These are phyloP conservation scores for Aspidiotus destructor DNA, from an alignment of 2,888 invertebrate species.

Conservation along the genomic window DNA sequence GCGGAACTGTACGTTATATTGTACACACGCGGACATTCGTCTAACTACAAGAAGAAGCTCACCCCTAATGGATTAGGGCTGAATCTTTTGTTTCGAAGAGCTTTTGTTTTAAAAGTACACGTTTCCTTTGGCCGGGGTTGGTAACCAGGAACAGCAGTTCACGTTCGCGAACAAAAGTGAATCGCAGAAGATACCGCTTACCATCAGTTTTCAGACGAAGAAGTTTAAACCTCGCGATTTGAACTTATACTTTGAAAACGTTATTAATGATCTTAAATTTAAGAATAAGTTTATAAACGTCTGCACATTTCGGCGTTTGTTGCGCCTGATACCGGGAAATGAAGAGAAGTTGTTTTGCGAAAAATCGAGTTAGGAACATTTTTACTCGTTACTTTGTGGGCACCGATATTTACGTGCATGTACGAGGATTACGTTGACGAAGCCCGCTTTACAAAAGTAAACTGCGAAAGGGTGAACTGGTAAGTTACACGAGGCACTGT, in stretches of 20 bases:
- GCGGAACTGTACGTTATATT: not conserved
- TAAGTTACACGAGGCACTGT: too few species aligned
- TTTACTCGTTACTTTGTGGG: too few species aligned
- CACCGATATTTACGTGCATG: too few species aligned
- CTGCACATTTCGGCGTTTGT: not conserved
- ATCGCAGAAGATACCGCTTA: too few species aligned
- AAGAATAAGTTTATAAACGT: conserved; percentile 1
- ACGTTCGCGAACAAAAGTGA: not conserved
- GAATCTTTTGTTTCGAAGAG: conserved; percentile 31
- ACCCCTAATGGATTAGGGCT: conserved; percentile 29
- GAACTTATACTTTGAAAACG: conserved; percentile 24
- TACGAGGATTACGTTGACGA: too few species aligned
- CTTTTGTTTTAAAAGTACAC: conserved; percentile 33
- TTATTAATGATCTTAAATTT: conserved; percentile 31
- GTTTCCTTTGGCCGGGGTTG: conserved; percentile 26
- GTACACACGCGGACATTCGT: not conserved
- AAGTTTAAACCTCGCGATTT: conserved; percentile 32
- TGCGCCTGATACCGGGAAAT: too few species aligned
- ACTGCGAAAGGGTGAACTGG: too few species aligned
- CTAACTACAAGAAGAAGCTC: conserved; percentile 19
- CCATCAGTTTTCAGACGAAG: not conserved
- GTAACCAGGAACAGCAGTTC: not conserved
- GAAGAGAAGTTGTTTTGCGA: too few species aligned
- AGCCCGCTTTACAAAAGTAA: too few species aligned
- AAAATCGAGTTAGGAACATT: too few species aligned